Base-by-base conservation (phyloP, 2,113 vertebrate species). In the Brienomyrus brachyistius region DNA sequence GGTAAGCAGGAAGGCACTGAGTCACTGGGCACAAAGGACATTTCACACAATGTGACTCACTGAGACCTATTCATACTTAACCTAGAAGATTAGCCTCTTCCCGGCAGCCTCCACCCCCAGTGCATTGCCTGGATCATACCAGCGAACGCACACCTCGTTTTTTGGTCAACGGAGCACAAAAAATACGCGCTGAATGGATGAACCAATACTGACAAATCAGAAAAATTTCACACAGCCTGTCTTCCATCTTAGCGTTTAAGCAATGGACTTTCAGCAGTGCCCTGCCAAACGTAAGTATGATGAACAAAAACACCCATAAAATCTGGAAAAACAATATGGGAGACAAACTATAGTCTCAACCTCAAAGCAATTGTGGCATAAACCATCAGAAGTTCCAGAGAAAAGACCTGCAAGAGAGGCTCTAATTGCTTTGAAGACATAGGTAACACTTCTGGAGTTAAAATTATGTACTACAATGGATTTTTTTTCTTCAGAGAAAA, bases 71-170 rank as follows among this genome's bases (percentile, higher is more conserved):
- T 93, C 91, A 92, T 74, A 86, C 84, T 70, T 45, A 85, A 86
- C 62, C 21, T 80, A 91, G 62, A 89, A 91, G 91, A 92, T 92
- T 91, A 92, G 86, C 90, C 48, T 48, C 86, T 93, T 92, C 93
- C 91, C 91, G 91, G 74, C 87, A 56, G 88, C 83, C 88, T 88
- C 80, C 74, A 17, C 15, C 31, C 80, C 80, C 45, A 83, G 31
- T n/a, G 10, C 17, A 21, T 86, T 54, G 90, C 88, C 83, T 27
- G 86, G 51, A 84, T 52, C 83, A 89, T 17, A 45, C 86, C 90
- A 91, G 91, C 91, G 91, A 91, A 89, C 86, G 21, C 27, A 77
- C 43, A 89, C 80, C 88, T 70, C 59, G 5, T 31, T 59, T 59
- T 70, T 43, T 66, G 66, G 1, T 27, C 43, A 47, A 54, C 21